A percentile compares a stretch with the other conserved stretches of the same genome.
phyloP scores from a whole-genome alignment of 2,113 vertebrate genomes.

The Ochotona princeps region DNA sequence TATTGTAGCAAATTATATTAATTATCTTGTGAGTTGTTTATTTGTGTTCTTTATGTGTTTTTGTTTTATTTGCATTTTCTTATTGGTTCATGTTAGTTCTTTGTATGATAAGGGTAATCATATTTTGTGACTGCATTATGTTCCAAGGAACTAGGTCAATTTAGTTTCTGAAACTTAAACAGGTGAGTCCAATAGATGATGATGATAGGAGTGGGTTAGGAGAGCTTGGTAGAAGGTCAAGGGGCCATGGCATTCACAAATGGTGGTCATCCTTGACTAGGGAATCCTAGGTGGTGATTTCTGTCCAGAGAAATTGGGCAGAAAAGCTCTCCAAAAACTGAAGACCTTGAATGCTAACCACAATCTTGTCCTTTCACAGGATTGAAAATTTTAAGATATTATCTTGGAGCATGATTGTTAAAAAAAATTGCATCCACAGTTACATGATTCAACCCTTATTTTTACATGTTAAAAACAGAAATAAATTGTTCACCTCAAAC shows the following conservation, averaged over 20 bases:
- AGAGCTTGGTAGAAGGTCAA: neutral
- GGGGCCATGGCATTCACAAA: neutral
- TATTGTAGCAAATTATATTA: neutral
- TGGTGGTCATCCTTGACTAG: neutral
- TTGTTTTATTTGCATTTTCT: neutral
- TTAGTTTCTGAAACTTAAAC: neutral
- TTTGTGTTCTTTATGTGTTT: neutral
- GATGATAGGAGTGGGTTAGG: neutral
- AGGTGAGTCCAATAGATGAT: neutral
- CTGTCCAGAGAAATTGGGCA: neutral
- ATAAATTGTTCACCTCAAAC: neutral
- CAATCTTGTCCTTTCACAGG: neutral
- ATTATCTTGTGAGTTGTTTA: neutral
- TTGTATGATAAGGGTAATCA: neutral
- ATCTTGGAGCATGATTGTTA: neutral
- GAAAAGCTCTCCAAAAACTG: neutral
- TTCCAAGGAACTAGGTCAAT: neutral
- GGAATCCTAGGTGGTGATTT: neutral
- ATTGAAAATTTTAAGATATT: neutral
- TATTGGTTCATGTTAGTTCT: neutral
- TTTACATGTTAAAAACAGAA: neutral
- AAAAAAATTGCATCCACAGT: slow-evolving; percentile 12
- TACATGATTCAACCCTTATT: neutral
- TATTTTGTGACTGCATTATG: neutral
- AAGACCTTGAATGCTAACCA: neutral